Conservation (phyloP, 1,140 invertebrate genomes). For the Cydia splendana region DNA sequence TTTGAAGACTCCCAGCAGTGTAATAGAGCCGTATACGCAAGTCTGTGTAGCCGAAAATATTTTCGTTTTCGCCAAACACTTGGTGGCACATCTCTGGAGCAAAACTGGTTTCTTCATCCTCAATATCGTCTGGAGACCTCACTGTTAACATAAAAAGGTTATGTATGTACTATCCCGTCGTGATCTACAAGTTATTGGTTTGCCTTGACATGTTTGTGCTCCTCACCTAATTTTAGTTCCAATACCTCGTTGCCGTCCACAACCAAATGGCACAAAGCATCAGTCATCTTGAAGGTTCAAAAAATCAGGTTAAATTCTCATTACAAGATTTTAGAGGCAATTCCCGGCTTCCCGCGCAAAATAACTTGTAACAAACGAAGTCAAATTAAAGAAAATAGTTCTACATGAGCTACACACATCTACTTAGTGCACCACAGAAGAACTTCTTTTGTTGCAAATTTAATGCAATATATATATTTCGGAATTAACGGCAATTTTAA, state of each 20-base stretch:
- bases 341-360: slow-evolving; percentile 67
- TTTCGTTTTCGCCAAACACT: slow-evolving; percentile 95
- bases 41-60: slow-evolving; percentile 95
- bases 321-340: slow-evolving; percentile 36
- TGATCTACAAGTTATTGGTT: not conserved
- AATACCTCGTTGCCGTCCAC: slow-evolving; percentile 87
- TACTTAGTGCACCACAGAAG: not conserved
- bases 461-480: not conserved
- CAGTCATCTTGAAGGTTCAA: slow-evolving; percentile 62
- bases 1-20: slow-evolving; percentile 87
- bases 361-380: slow-evolving; percentile 32
- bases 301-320: slow-evolving; percentile 39
- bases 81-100: slow-evolving; percentile 96
- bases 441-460: not conserved
- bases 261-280: slow-evolving; percentile 82
- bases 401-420: not conserved
- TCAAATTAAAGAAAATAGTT: slow-evolving; percentile 11
- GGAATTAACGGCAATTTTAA: not conserved
- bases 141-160: slow-evolving; percentile 77
- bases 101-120: slow-evolving; percentile 87
- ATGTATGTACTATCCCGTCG: slow-evolving; percentile 27
- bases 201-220: slow-evolving; percentile 2
- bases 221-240: slow-evolving; percentile 88
- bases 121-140: slow-evolving; percentile 84
- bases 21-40: slow-evolving; percentile 90